Evolutionary conservation across 2,113 vertebrate genomes (phyloP).

Genomic region (Limanda limanda): DNA sequence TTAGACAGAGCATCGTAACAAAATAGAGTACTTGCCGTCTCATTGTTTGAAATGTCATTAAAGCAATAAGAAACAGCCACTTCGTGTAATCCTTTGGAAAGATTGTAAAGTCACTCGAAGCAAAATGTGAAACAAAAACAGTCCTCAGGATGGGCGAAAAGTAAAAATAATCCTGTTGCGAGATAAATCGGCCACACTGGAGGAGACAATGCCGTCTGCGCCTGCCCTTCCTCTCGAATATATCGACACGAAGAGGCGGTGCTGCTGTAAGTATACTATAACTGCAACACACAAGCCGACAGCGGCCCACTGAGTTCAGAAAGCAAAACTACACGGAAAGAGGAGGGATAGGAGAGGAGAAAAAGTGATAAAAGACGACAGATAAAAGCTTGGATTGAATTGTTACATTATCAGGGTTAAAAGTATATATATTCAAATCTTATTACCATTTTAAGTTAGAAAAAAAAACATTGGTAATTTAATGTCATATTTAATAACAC

Average conservation of each 20-base stretch:
- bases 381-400: neutral
- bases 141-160: neutral
- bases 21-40: conserved; percentile 66
- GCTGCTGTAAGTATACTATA: conserved; percentile 1
- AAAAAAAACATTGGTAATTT: accelerated
- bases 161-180: accelerated
- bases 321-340: conserved; percentile 29
- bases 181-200: neutral
- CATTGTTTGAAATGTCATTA: conserved; percentile 39
- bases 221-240: neutral
- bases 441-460: neutral
- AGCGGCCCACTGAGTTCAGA: conserved; percentile 58
- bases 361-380: accelerated
- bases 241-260: conserved; percentile 30
- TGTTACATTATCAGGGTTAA: too few species aligned
- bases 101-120: accelerated
- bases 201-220: conserved; percentile 43
- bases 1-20: conserved; percentile 25
- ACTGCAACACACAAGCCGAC: conserved; percentile 42
- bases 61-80: neutral
- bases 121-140: neutral
- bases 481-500: neutral
- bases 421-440: too few species aligned
- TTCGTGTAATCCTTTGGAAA: neutral
- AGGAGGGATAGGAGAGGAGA: neutral